phyloP scores from a whole-genome alignment of 2,888 invertebrate species.

The Acleris emargana region DNA sequence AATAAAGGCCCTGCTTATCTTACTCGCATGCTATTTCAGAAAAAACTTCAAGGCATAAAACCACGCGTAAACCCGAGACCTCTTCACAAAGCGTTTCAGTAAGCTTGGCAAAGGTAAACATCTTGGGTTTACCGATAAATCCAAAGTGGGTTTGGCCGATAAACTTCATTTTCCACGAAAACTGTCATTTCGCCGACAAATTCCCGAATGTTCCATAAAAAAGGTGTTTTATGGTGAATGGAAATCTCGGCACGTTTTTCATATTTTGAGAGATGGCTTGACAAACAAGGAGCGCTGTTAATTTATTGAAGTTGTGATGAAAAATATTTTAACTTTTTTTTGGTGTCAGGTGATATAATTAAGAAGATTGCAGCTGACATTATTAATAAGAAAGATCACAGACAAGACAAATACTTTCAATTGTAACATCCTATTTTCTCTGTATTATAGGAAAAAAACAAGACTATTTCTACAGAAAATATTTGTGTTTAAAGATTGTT shows the following conservation, averaged over 20 bases:
- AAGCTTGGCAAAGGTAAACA: slow-evolving; percentile 46
- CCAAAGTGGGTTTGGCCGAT: slow-evolving; percentile 48
- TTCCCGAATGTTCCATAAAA: slow-evolving; percentile 51
- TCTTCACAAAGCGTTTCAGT: slow-evolving; percentile 43
- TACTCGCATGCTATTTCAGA: slow-evolving; percentile 9
- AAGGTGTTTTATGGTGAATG: slow-evolving; percentile 53
- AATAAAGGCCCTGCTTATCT: no score
- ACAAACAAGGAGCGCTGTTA: slow-evolving; percentile 50
- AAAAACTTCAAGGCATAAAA: slow-evolving; percentile 39
- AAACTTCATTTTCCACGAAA: slow-evolving; percentile 43
- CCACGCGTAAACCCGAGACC: slow-evolving; percentile 38
- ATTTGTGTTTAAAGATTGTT: no score
- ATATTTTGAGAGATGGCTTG: slow-evolving; percentile 58
- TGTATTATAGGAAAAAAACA: no score
- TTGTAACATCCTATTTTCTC: no score
- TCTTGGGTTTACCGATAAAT: slow-evolving; percentile 47
- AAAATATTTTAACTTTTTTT: neutral
- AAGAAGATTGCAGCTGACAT: no score
- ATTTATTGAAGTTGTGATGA: neutral
- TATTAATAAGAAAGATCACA: no score
- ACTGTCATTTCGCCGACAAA: slow-evolving; percentile 51
- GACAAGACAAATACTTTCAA: no score
- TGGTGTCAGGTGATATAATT: neutral
- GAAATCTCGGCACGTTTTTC: slow-evolving; percentile 48
- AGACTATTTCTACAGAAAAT: no score